Conservation (phyloP, 2,888 invertebrate genomes). For the Callyntrura guangdongensis region DNA sequence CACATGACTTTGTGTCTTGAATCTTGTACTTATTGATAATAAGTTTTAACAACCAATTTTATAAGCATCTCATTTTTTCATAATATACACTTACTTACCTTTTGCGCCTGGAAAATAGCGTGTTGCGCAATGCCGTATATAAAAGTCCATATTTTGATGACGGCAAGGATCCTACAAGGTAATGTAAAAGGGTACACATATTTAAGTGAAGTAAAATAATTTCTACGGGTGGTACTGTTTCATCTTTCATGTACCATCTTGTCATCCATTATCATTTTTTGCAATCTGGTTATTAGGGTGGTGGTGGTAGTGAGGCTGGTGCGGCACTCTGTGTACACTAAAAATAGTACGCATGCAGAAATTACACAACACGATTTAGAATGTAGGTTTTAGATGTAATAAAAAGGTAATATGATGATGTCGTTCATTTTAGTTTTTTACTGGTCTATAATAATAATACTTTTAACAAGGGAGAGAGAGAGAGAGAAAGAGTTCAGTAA, state of each 20-base stretch:
- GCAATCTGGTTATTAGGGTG: neutral
- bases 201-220: constrained; percentile 60
- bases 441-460: neutral
- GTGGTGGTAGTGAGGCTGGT: neutral
- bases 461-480: neutral
- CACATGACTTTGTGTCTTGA: neutral
- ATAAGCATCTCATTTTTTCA: neutral
- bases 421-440: constrained; percentile 39
- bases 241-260: constrained; percentile 36
- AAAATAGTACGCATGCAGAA: constrained; percentile 54
- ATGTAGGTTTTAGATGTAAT: constrained; percentile 45
- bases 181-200: constrained; percentile 50
- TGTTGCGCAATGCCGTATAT: neutral
- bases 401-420: constrained; percentile 61
- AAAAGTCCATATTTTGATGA: neutral
- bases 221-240: constrained; percentile 45
- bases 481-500: neutral
- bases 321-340: constrained; percentile 3
- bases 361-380: constrained; percentile 45
- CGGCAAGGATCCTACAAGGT: neutral
- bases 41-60: neutral
- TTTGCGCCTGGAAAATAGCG: constrained; percentile 19
- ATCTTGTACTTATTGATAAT: neutral
- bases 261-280: constrained; percentile 57
- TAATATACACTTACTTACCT: constrained; percentile 26